A percentile compares a stretch with the other conserved stretches of the same genome.
These are phyloP conservation scores for Lophochroa leadbeateri DNA, from an alignment of 2,113 vertebrate species.

Conservation along the genomic window DNA sequence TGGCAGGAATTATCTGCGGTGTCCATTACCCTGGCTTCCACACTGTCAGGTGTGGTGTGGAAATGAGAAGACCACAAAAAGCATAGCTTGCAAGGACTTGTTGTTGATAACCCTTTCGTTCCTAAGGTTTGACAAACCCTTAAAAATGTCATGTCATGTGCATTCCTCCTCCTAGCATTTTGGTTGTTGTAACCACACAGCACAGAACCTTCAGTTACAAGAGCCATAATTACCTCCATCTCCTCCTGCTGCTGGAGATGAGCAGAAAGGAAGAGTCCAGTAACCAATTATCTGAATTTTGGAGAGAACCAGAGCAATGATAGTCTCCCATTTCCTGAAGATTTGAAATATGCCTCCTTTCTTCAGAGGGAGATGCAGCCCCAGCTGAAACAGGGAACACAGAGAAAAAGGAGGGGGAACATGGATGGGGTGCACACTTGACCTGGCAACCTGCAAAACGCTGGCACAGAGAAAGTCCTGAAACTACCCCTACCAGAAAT, in stretches of 20 bases:
- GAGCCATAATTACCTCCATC: slow-evolving; percentile 7
- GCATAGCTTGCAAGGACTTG: neutral
- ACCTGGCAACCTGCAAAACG: neutral
- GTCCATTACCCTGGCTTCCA: neutral
- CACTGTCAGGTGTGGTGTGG: neutral
- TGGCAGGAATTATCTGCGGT: neutral
- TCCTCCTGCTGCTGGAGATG: slow-evolving; percentile 37
- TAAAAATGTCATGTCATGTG: neutral
- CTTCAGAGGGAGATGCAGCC: neutral
- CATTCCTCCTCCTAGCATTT: neutral
- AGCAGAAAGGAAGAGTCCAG: slow-evolving; percentile 33
- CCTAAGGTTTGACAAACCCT: neutral
- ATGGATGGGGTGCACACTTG: rapidly evolving
- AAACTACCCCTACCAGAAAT: neutral
- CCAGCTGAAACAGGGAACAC: neutral
- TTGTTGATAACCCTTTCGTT: neutral
- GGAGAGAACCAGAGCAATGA: slow-evolving; percentile 8
- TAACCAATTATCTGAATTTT: slow-evolving; percentile 35
- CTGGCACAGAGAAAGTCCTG: neutral
- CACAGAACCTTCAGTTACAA: neutral
- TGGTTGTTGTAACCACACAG: neutral
- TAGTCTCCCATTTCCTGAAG: slow-evolving; percentile 45
- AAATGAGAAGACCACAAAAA: neutral
- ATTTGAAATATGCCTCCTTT: slow-evolving; percentile 17
- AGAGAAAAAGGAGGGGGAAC: neutral